Conservation (phyloP, 1,140 invertebrate genomes). For the Epicauta chinensis region DNA sequence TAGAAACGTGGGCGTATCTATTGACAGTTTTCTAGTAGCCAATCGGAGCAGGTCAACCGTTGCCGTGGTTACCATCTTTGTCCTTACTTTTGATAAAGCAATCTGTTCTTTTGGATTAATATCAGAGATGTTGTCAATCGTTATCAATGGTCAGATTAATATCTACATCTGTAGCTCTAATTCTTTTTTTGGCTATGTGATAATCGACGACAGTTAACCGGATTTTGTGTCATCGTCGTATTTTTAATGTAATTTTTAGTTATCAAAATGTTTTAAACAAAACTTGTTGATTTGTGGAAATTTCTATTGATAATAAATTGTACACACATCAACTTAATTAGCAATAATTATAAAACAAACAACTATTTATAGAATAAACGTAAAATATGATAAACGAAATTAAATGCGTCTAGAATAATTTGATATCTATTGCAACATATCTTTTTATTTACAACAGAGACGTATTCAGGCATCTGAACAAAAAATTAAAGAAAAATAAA, state of each 20-base stretch:
- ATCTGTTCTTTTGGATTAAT: conserved; percentile 8
- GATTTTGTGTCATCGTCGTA: no score
- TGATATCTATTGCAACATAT: no score
- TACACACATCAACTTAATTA: conserved; percentile 11
- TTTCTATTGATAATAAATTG: conserved; percentile 1
- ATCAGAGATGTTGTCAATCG: no score
- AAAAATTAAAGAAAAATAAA: no score
- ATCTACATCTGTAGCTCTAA: no score
- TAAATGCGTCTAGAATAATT: no score
- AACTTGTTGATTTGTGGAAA: conserved; percentile 1
- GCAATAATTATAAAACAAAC: conserved; percentile 8
- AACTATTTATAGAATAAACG: conserved; percentile 7
- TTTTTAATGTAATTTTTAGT: no score
- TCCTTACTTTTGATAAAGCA: conserved; percentile 31
- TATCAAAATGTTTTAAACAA: not conserved
- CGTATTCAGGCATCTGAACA: no score
- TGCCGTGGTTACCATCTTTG: conserved; percentile 36
- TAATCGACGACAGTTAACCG: no score
- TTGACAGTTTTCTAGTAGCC: conserved; percentile 39
- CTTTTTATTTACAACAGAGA: no score
- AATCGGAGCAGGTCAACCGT: conserved; percentile 36
- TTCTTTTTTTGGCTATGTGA: no score
- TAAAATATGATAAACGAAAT: not conserved
- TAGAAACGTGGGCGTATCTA: conserved; percentile 32
- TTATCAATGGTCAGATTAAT: no score